Base-by-base conservation (phyloP, 2,113 vertebrate genomes). In the Origma solitaria region DNA sequence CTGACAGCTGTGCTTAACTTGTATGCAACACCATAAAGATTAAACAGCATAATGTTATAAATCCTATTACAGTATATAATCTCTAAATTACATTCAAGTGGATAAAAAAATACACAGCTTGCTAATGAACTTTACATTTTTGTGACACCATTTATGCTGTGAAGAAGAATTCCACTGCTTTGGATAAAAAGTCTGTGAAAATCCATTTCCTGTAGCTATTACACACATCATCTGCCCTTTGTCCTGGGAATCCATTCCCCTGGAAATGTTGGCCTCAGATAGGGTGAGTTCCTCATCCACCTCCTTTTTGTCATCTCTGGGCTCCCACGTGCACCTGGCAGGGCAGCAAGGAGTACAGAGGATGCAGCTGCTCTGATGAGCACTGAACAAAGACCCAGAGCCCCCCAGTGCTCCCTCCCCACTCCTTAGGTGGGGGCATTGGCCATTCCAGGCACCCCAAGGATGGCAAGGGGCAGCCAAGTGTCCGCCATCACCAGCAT, bases 121-220 rank as follows among this genome's bases (percentile, higher is more conserved):
- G 98, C 98, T 99, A 99, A 99, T 98, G 98, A 99, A 99, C 97
- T 98, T 98, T 97, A 98, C 96, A 97, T 98, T 98, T 98, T 98
- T 95, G 93, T 98, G 98, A 98, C 97, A 98, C 88, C 86, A 94
- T 96, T 98, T 98, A 98, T 88, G 95, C 95, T 90, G 62, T 82
- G 95, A 73, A 96, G 95, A 97, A 95, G 73, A 97, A 98, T 90
- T 94, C 94, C 51, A 90, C 97, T 88, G 72, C 94, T 98, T 94
- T 93, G 93, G 80, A 97, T 97, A 95, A 97, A 64, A 96, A 94
- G 87, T 98, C 98, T 96, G 98, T 97, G 96, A 97, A 98, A 97
- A 98, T 70, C 68, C 76, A 71, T 95, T 96, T 97, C 92, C 95
- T 76, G 82, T 3, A 78, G 93, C 61, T 96, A 40, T 90, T 76